Conservation (phyloP, 2,888 invertebrate species). For the Cephus rjabovi region DNA sequence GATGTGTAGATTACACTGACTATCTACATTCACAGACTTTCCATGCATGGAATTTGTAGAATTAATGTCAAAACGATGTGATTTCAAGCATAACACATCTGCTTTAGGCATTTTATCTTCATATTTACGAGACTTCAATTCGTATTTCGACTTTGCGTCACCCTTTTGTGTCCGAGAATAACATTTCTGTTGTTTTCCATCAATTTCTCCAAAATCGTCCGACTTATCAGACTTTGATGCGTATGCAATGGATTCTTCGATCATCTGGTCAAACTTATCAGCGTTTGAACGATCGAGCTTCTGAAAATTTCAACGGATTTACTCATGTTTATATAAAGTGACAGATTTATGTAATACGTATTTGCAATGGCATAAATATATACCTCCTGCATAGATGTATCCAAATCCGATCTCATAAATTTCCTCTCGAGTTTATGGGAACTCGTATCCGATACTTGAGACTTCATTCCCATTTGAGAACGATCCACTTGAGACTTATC, state of each 20-base stretch:
- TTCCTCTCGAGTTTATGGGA: conserved; percentile 38
- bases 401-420: conserved; percentile 10
- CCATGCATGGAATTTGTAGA: conserved; percentile 38
- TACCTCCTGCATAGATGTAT: conserved; percentile 1
- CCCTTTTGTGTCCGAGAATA: conserved; percentile 21
- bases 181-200: conserved; percentile 23
- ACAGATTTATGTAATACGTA: background rate
- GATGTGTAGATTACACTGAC: conserved; percentile 28
- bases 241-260: conserved; percentile 34
- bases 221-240: conserved; percentile 29
- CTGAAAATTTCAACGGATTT: conserved; percentile 24
- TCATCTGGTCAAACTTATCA: conserved; percentile 31
- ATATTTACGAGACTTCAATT: conserved; percentile 56
- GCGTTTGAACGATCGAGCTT: conserved; percentile 36
- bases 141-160: conserved; percentile 46
- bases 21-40: conserved; percentile 31
- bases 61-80: conserved; percentile 45
- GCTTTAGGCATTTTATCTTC: conserved; percentile 62
- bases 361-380: background rate
- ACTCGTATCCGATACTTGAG: conserved; percentile 45
- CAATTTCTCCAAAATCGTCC: conserved; percentile 21
- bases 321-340: background rate
- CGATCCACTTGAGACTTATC: conserved; percentile 62
- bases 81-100: conserved; percentile 45
- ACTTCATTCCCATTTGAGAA: conserved; percentile 49